Evolutionary conservation across 1,140 invertebrate genomes (phyloP).

Genomic region (Drosophila punjabiensis): DNA sequence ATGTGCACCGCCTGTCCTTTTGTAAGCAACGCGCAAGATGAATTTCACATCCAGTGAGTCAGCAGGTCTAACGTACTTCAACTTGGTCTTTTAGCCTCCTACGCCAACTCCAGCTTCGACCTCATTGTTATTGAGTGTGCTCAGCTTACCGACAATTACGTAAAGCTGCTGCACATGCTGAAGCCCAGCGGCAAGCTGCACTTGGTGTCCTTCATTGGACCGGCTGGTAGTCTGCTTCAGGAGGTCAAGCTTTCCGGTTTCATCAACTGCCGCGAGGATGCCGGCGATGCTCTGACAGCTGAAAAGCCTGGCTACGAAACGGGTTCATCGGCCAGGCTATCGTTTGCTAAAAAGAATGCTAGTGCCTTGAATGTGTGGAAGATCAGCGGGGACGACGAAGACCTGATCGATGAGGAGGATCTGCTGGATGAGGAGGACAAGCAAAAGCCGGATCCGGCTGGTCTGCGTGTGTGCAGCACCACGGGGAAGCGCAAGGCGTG

Average conservation of each 20-base stretch:
- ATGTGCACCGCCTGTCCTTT: constrained; percentile 78
- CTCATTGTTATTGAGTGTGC: constrained; percentile 87
- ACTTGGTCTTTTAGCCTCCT: constrained; percentile 85
- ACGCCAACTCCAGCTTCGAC: constrained; percentile 87
- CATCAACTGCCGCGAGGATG: constrained; percentile 86
- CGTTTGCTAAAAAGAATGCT: constrained; percentile 79
- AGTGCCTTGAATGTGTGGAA: constrained; percentile 85
- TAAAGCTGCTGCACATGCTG: constrained; percentile 87
- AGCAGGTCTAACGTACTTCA: constrained; percentile 46
- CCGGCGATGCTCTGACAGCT: constrained; percentile 85
- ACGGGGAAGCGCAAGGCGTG: constrained; percentile 98
- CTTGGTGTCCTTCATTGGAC: constrained; percentile 83
- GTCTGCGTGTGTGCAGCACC: constrained; percentile 94
- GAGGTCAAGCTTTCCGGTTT: constrained; percentile 89
- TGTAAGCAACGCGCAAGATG: constrained; percentile 57
- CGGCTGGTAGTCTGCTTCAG: constrained; percentile 83
- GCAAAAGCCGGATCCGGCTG: constrained; percentile 92
- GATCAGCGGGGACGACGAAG: constrained; percentile 89
- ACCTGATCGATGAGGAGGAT: constrained; percentile 94
- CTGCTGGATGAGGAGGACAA: constrained; percentile 96
- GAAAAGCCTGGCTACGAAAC: constrained; percentile 90
- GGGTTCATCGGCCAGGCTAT: constrained; percentile 86
- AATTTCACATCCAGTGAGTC: constrained; percentile 54
- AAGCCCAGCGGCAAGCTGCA: constrained; percentile 88
- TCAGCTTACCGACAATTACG: constrained; percentile 86